Conservation (phyloP, 53 echinoderm and acorn worm genomes). For the Holothuria leucospilota region DNA sequence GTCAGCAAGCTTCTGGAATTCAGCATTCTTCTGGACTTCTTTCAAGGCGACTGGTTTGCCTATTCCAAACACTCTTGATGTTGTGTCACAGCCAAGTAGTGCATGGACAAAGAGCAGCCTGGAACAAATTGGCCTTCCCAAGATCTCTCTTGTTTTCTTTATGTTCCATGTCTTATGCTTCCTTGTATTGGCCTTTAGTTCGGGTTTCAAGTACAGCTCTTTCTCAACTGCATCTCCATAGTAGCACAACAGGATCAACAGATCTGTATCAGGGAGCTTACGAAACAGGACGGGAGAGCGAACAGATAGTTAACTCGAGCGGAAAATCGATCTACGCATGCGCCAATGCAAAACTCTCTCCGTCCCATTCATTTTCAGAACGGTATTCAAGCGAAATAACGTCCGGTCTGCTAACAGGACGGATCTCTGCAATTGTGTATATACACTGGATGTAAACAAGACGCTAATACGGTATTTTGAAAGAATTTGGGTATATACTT, state of each 20-base stretch:
- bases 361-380: no score
- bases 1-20: conserved; percentile 55
- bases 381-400: no score
- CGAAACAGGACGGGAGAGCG: no score
- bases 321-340: no score
- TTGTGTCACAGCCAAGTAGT: conserved; percentile 69
- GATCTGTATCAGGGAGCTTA: conserved; percentile 67
- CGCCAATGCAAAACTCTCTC: no score
- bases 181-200: conserved; percentile 44
- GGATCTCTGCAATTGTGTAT: no score
- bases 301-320: no score
- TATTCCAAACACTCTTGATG: conserved; percentile 72
- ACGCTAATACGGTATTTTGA: no score
- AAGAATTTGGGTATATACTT: no score
- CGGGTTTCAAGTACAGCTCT: conserved; percentile 60
- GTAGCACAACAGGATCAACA: conserved; percentile 47
- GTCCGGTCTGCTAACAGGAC: no score
- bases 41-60: conserved; percentile 62
- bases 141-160: conserved; percentile 22
- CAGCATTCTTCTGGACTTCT: conserved; percentile 50
- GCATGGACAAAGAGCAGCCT: conserved; percentile 71
- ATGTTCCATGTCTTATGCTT: conserved; percentile 65
- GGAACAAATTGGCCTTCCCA: conserved; percentile 53
- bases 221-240: conserved; percentile 16
- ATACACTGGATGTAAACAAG: no score